Evolutionary conservation across 1,140 invertebrate species (phyloP).

Genomic region (Cydia splendana): DNA sequence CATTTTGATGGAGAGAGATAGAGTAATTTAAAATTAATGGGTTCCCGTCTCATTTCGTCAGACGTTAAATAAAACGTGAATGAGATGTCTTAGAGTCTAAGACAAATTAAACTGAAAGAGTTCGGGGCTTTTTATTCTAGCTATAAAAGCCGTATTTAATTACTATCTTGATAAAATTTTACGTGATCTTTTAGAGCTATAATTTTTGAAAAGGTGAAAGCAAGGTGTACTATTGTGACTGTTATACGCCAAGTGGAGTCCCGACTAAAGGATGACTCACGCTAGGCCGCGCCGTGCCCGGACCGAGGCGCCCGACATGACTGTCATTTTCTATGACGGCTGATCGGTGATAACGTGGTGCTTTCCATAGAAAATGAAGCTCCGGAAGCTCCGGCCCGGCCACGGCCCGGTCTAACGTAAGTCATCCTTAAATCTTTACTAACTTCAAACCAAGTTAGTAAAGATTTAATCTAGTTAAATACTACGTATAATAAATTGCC

Average conservation of each 20-base stretch:
- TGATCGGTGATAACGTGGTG: no score
- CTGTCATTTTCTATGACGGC: no score
- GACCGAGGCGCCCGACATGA: no score
- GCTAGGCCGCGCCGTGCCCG: no score
- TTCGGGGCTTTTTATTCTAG: slow-evolving; percentile 3
- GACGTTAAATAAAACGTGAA: slow-evolving; percentile 17
- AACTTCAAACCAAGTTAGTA: no score
- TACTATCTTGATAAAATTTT: background rate
- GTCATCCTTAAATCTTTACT: no score
- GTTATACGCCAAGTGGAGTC: background rate
- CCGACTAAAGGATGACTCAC: no score
- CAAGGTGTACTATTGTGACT: background rate
- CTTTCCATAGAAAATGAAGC: no score
- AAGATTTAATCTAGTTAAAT: no score
- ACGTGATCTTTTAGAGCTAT: background rate
- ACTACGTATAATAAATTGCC: no score
- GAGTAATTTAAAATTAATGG: slow-evolving; percentile 17
- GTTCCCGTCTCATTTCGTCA: slow-evolving; percentile 6
- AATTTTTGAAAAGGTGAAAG: background rate
- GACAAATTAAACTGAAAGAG: slow-evolving; percentile 14
- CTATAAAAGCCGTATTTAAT: background rate
- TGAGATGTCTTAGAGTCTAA: slow-evolving; percentile 10
- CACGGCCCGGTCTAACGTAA: no score
- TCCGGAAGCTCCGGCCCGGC: no score
- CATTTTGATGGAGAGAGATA: slow-evolving; percentile 17